Evolutionary conservation across 2,797 vertebrate species (phyloP).

Genomic region (Arnoldichthys spilopterus): DNA sequence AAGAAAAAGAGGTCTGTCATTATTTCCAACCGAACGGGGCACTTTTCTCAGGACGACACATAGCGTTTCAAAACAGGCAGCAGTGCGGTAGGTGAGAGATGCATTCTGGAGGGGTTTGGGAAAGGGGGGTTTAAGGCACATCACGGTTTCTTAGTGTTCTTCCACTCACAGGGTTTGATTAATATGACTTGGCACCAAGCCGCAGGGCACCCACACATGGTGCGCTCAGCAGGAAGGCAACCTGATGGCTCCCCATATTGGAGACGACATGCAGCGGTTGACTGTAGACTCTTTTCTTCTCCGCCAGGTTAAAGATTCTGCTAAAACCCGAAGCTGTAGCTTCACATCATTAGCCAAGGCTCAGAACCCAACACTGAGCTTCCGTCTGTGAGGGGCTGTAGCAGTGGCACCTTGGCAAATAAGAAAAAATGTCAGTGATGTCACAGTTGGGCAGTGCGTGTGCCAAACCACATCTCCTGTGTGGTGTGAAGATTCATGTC

Average conservation of each 20-base stretch:
- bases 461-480: conserved; percentile 24
- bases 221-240: not conserved
- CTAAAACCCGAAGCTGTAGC: conserved; percentile 21
- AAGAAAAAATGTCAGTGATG: conserved; percentile 19
- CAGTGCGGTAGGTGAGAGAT: conserved; percentile 18
- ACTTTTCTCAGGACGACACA: conserved; percentile 19
- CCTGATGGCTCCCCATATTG: conserved; percentile 27
- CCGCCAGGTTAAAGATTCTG: conserved; percentile 17
- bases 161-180: conserved; percentile 38
- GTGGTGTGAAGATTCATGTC: conserved; percentile 50
- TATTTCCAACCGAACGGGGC: conserved; percentile 40
- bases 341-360: not conserved
- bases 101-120: not conserved
- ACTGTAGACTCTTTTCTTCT: conserved; percentile 39
- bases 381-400: conserved; percentile 18
- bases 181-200: conserved; percentile 32
- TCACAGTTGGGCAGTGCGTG: conserved; percentile 46
- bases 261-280: conserved; percentile 49
- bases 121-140: not conserved
- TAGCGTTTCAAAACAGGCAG: conserved; percentile 8
- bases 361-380: not conserved
- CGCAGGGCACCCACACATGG: not conserved
- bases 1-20: conserved; percentile 44
- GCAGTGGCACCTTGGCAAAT: conserved; percentile 19
- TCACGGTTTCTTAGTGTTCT: conserved; percentile 13